Conservation (phyloP, 2,888 invertebrate species). For the Acanthococcus lagerstroemiae region DNA sequence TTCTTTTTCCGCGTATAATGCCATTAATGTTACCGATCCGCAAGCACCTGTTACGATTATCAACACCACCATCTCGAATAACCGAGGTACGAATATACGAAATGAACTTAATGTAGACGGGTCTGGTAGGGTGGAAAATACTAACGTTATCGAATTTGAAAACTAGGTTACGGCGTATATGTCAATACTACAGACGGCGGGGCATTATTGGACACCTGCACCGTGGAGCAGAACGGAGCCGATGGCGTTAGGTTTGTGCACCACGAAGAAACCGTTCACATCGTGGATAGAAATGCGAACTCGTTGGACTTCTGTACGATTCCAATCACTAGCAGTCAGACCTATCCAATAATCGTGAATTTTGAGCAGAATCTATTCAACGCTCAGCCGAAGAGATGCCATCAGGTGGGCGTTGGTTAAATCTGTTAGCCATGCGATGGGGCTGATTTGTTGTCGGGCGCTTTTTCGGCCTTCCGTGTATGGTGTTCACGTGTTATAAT, state of each 20-base stretch:
- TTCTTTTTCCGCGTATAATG: conserved; percentile 82
- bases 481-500: too few relatives aligned
- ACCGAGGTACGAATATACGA: conserved; percentile 12
- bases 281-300: conserved; percentile 9
- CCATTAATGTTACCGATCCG: conserved; percentile 77
- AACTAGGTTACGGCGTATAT: conserved; percentile 73
- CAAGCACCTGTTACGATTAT: conserved; percentile 51
- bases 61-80: conserved; percentile 19
- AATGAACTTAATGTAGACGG: background rate
- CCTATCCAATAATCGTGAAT: conserved; percentile 73
- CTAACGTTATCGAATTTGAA: too few relatives aligned
- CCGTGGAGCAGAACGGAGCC: conserved; percentile 72
- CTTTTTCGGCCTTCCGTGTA: too few relatives aligned
- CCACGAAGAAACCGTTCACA: conserved; percentile 51
- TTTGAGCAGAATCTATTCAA: conserved; percentile 69
- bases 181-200: conserved; percentile 80
- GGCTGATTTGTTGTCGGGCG: too few relatives aligned
- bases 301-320: conserved; percentile 68
- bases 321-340: conserved; percentile 62
- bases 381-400: conserved; percentile 58
- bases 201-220: conserved; percentile 64
- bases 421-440: too few relatives aligned
- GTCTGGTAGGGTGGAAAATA: too few relatives aligned
- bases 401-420: conserved; percentile 52
- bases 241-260: conserved; percentile 83